These are phyloP conservation scores for Steinernema feltiae DNA, from an alignment of 1,140 invertebrate species.

Conservation along the genomic window DNA sequence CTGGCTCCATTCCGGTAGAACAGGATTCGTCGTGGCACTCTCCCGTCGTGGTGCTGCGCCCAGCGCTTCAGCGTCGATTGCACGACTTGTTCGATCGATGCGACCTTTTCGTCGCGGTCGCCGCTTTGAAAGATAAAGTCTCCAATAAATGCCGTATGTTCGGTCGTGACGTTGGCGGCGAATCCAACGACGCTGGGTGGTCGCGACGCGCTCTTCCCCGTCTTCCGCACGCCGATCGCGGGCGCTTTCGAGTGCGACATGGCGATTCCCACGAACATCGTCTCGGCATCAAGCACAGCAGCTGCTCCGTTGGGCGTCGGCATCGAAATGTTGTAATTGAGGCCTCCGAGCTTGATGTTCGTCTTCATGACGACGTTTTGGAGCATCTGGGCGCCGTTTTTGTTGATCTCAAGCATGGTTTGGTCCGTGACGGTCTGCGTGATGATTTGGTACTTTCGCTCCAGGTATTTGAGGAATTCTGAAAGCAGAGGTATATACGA, in stretches of 20 bases:
- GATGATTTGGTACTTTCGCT: slow-evolving; percentile 22
- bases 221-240: not conserved
- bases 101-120: not conserved
- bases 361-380: slow-evolving; percentile 38
- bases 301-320: not conserved
- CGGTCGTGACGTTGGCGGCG: slow-evolving; percentile 22
- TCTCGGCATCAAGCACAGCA: not conserved
- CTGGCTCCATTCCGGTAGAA: slow-evolving; percentile 2
- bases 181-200: slow-evolving; percentile 27
- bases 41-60: not conserved
- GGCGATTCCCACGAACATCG: slow-evolving; percentile 32
- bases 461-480: not conserved
- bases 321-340: slow-evolving; percentile 33
- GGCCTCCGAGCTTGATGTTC: slow-evolving; percentile 37
- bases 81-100: slow-evolving; percentile 24
- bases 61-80: not conserved
- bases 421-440: not conserved
- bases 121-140: slow-evolving; percentile 25
- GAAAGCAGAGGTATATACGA: not conserved
- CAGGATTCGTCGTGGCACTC: not conserved
- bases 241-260: slow-evolving; percentile 30
- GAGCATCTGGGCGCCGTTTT: slow-evolving; percentile 7
- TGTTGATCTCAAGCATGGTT: not conserved
- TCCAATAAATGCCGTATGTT: slow-evolving; percentile 30
- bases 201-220: not conserved